Conservation (phyloP, 2,797 vertebrate genomes). For the Hydrocynus forskahlii region DNA sequence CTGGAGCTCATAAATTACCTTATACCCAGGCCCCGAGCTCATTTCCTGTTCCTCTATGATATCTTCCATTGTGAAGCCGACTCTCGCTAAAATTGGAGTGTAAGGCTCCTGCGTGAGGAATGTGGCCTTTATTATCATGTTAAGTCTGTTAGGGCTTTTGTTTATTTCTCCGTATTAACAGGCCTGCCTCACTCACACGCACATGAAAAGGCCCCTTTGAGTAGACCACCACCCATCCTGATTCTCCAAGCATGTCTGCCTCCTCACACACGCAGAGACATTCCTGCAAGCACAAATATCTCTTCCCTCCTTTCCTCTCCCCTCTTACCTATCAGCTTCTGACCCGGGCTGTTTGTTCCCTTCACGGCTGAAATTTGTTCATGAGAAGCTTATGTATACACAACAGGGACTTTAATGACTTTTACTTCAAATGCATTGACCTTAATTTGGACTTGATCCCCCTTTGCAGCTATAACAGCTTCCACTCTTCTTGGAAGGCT, state of each 20-base stretch:
- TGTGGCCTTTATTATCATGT: conserved; percentile 51
- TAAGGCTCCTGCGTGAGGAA: conserved; percentile 43
- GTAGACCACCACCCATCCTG: conserved; percentile 41
- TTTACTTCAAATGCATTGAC: no score
- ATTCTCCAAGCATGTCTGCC: conserved; percentile 16
- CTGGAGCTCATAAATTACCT: no score
- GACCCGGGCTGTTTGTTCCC: conserved; percentile 8
- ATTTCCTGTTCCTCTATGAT: conserved; percentile 36
- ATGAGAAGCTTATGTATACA: not conserved
- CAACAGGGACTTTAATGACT: no score
- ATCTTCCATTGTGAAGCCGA: conserved; percentile 17
- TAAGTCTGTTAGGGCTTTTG: conserved; percentile 39
- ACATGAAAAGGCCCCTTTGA: conserved; percentile 29
- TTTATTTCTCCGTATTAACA: conserved; percentile 51
- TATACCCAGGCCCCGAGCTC: not conserved
- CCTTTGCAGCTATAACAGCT: no score
- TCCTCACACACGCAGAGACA: conserved; percentile 8
- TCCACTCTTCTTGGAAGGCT: no score
- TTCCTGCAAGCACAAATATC: conserved; percentile 19
- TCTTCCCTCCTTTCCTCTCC: not conserved
- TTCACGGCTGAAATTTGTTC: no score
- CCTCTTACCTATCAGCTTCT: not conserved
- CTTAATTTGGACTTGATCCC: no score
- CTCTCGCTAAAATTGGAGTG: conserved; percentile 55
- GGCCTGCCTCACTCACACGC: conserved; percentile 16